Evolutionary conservation across 2,888 invertebrate species (phyloP), one percentile per base, ranked within the genome.

Genomic region (Standfussiana lucernea): DNA sequence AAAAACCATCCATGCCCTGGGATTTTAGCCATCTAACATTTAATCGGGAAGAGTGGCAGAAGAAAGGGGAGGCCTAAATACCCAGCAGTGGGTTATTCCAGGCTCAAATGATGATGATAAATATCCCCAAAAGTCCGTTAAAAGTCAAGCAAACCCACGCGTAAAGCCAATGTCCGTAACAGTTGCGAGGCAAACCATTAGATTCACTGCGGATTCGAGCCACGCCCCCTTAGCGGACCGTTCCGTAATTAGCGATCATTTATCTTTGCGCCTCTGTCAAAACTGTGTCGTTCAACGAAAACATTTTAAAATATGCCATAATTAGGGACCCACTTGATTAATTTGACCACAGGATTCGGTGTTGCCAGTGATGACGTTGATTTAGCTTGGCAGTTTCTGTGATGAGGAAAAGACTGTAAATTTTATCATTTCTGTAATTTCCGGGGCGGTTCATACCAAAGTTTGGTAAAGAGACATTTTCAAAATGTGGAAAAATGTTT

Each of bases 261-360:
- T 94, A 96, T 96, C 95, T 95, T 94, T 90, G 90, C 90, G 87
- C 93, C 92, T 94, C 94, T 95, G 96, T 96, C 96, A 96, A 96
- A 96, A 96, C 94, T 93, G 92, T 96, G 96, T 96, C 95, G 93
- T 92, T 94, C 89, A 89, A 92, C 91, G 90, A 95, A 95, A 96
- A 94, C 94, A 95, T 94, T 95, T 93, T 93, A 93, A 94, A 94
- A 93, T 91, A 93, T 90, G 93, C 94, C 94, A 94, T 94, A 94
- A 95, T 95, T 95, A 94, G 90, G 89, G 89, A 77, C 89, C 87
- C 88, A 87, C 82, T 93, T 95, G 95, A 95, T 95, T 95, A 95
- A 95, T 95, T 92, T 89, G 93, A 91, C 85, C 89, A 82, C 83
- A 87, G 87, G 87, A 90, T 86, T 84, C 68, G 37, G 85, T 86